Evolutionary conservation across 92 coral and sea anemone species (phyloP).

Genomic region (Porites divaricata): DNA sequence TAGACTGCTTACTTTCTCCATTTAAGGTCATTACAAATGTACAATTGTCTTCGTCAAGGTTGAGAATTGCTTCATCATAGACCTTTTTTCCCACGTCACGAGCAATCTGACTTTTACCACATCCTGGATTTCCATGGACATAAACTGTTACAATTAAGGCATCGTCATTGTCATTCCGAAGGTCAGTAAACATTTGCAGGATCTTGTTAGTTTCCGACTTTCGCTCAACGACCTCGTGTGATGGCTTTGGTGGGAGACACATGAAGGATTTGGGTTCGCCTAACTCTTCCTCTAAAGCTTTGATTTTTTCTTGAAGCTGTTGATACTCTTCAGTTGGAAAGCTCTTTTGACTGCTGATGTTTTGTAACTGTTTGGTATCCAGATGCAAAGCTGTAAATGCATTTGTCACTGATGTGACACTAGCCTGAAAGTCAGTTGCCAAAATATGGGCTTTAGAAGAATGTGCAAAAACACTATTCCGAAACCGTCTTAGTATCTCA

Average conservation of each 20-base stretch:
- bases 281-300: conserved; percentile 32
- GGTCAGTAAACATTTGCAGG: conserved; percentile 10
- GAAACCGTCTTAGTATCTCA: conserved; percentile 27
- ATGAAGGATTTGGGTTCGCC: conserved; percentile 28
- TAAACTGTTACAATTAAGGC: conserved; percentile 26
- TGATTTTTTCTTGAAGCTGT: conserved; percentile 15
- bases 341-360: conserved; percentile 32
- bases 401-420: conserved; percentile 12
- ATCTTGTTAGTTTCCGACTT: conserved; percentile 9
- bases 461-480: conserved; percentile 59
- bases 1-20: conserved; percentile 37
- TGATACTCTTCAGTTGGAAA: conserved; percentile 40
- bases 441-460: conserved; percentile 12
- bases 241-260: conserved; percentile 53
- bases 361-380: conserved; percentile 23
- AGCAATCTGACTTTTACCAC: conserved; percentile 54
- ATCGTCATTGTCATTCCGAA: conserved; percentile 4
- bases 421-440: conserved; percentile 36
- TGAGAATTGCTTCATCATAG: background rate
- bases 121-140: conserved; percentile 55
- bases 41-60: background rate
- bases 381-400: conserved; percentile 43
- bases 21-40: conserved; percentile 57
- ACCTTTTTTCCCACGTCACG: conserved; percentile 15
- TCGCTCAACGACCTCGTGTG: conserved; percentile 40